Base-by-base conservation (phyloP, 1,140 invertebrate genomes). In the Whitmania pigra region DNA sequence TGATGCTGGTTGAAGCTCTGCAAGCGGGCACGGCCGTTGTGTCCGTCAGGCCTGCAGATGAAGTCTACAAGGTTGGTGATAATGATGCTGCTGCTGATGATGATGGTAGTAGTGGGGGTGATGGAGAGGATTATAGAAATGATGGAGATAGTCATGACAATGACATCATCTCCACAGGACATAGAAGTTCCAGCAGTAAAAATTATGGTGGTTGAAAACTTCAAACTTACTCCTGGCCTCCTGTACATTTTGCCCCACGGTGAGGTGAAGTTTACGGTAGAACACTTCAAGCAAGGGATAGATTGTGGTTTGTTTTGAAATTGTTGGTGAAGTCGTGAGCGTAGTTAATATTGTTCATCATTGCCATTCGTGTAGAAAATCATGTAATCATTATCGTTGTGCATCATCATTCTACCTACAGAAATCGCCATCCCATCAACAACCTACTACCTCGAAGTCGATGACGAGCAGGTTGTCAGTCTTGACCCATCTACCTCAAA, bases 1-100 rank as follows among this genome's bases (percentile, higher is more conserved):
- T 89, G 71, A 88, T 94, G 54, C 82, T 97, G n/a, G 81, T 97
- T 7, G 93, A 97, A 85, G 94, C 94, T 25, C 86, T 93, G 25
- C 89, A 90, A 75, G 96, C 94, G 74, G 94, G 95, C 67, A 88
- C 91, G 75, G 90, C 90, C 7, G 89, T 88, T 78, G 81, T 87
- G 3, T 79, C 78, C 43, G 84, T 85, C 5, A 79, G 76, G 73
- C 77, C 86, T 25, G 76, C 75, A 31, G 84, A 86, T 73, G 71
- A 76, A n/a, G 78, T 78, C 0, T 86, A 86, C 74, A 80, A 83
- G 76, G 84, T 83, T 31, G 9, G 9, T 63, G 29, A 63, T 63
- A 7, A 17, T 63, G n/a, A n/a, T n/a, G n/a, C n/a, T n/a, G n/a
- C n/a, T n/a, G 29, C 7, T 63, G 29, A 31, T 63, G 22, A 13